Conservation (phyloP, 2,797 vertebrate genomes). For the Cyclura pinguis region DNA sequence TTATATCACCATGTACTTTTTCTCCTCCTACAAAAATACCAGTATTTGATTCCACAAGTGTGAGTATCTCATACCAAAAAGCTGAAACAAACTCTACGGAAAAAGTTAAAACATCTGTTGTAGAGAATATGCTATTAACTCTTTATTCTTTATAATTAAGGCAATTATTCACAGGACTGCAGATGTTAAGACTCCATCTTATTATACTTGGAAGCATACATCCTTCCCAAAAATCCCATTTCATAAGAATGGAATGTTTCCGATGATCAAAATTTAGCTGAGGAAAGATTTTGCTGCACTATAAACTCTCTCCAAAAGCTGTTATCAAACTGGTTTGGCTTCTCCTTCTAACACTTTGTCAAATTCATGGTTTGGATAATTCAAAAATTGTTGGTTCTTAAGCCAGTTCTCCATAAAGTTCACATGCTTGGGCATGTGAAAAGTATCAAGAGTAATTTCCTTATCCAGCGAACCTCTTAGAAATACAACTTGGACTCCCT, state of each 20-base stretch:
- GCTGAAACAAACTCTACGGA: background rate
- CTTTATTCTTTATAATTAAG: slow-evolving; percentile 34
- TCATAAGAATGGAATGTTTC: slow-evolving; percentile 54
- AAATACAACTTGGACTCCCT: background rate
- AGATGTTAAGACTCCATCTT: slow-evolving; percentile 43
- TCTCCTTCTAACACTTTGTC: background rate
- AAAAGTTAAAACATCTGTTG: slow-evolving; percentile 10
- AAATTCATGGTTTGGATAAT: slow-evolving; percentile 11
- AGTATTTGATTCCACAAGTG: background rate
- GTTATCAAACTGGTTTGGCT: slow-evolving; percentile 35
- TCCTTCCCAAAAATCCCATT: background rate
- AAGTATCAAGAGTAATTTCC: background rate
- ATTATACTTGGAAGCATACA: slow-evolving; percentile 36
- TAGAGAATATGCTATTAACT: slow-evolving; percentile 6
- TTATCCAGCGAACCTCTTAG: too few relatives aligned
- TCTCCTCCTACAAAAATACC: background rate
- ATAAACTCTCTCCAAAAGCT: slow-evolving; percentile 8
- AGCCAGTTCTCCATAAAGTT: background rate
- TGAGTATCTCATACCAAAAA: background rate
- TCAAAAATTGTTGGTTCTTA: slow-evolving; percentile 3
- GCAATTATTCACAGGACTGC: slow-evolving; percentile 30
- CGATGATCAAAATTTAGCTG: slow-evolving; percentile 17
- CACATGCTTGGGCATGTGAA: background rate
- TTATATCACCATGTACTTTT: background rate
- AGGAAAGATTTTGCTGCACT: background rate